These are phyloP conservation scores for Pachypeltis micranthus DNA, from an alignment of 1,140 invertebrate species.

Conservation along the genomic window DNA sequence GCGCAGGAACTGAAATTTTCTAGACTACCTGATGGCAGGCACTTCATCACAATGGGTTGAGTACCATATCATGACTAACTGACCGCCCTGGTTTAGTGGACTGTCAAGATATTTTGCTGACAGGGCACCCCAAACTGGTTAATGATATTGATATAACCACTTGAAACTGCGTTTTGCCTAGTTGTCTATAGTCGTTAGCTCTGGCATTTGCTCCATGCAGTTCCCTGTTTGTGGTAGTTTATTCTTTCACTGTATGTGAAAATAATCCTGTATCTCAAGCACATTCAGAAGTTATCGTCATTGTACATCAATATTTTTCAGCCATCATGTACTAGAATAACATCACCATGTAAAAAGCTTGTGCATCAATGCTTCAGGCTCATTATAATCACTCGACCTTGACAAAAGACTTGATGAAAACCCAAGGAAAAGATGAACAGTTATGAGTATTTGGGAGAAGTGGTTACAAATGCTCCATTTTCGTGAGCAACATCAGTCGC, in stretches of 20 bases:
- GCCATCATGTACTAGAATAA: neutral
- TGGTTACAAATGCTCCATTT: neutral
- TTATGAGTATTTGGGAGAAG: neutral
- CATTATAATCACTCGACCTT: neutral
- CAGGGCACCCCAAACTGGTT: too few relatives aligned
- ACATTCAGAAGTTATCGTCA: neutral
- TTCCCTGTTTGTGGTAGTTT: neutral
- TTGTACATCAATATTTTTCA: neutral
- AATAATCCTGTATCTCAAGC: neutral
- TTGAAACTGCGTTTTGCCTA: neutral
- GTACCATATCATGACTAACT: too few relatives aligned
- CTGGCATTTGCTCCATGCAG: neutral
- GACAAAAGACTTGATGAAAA: neutral
- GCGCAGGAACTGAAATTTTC: too few relatives aligned
- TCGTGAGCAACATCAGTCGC: neutral
- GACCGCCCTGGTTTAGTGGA: too few relatives aligned
- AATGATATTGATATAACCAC: neutral
- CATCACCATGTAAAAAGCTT: neutral
- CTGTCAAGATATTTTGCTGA: too few relatives aligned
- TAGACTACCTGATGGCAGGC: too few relatives aligned
- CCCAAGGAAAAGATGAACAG: neutral
- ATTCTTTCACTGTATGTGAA: neutral
- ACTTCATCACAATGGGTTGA: too few relatives aligned
- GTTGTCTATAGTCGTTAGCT: too few relatives aligned
- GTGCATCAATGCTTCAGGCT: neutral